Base-by-base conservation (phyloP, 2,113 vertebrate genomes). In the Cygnus atratus region DNA sequence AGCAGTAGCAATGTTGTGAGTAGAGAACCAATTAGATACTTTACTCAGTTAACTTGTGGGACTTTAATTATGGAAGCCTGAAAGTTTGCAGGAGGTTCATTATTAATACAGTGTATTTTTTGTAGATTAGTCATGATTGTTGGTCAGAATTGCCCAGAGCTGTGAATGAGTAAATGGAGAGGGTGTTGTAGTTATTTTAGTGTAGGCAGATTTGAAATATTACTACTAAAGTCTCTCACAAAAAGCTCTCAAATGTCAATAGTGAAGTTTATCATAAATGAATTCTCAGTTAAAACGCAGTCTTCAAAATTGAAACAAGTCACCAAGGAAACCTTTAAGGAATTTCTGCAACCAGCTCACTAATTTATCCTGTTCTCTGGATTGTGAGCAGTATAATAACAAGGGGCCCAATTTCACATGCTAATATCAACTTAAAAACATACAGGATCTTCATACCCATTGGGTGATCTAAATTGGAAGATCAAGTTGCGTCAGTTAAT, bases 11-110 rank as follows among this genome's bases (percentile, higher is more conserved):
- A 14, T 44, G 3, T 63, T 46, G 20, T 52, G 65, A 4, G 1
- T 44, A 82, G 78, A 48, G 52, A 31, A 44, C 9, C 0, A 3
- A 2, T 1, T 13, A 3, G 17, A n/a, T 2, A 0, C 18, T 17
- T 78, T 81, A 39, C 16, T 73, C 3, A 2, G 11, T 20, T 55
- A 54, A 54, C 24, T 48, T 87, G 29, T 70, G 21, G n/a, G 66
- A 52, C 9, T 18, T 16, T 7, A 71, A 29, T 74, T 71, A 50
- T 0, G 2, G 74, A 68, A 72, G 76, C 39, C 37, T 79, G 39
- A 13, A 68, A 43, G 46, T 87, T 93, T 66, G 33, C 39, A 70
- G 33, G 59, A 73, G 33, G 35, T 35, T 94, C 5, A 3, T 84
- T 68, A 54, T 55, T 72, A 84, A 76, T 6, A 29, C 13, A n/a